Conservation (phyloP, 2,888 invertebrate species). For the Operophtera brumata region DNA sequence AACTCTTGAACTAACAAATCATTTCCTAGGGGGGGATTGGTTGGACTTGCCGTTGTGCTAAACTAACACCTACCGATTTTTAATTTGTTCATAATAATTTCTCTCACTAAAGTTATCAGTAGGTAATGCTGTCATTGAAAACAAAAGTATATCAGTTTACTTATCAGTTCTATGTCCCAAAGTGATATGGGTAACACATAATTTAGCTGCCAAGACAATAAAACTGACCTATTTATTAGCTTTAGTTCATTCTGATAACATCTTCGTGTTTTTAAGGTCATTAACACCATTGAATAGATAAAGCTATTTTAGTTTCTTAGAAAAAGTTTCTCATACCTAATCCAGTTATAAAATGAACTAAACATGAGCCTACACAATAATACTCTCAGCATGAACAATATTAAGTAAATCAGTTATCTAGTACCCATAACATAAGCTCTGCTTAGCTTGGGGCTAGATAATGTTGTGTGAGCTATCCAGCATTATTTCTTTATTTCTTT, state of each 20-base stretch:
- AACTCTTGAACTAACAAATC: no score
- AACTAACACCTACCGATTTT: no score
- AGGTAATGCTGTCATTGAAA: constrained; percentile 9
- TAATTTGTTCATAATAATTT: neutral
- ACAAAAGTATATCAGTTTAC: constrained; percentile 11
- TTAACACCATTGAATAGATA: constrained; percentile 59
- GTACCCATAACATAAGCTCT: no score
- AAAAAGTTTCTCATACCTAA: neutral
- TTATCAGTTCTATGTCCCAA: constrained; percentile 24
- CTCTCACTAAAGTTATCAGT: neutral
- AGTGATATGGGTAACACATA: constrained; percentile 45
- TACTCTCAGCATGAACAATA: no score
- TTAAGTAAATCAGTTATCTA: no score
- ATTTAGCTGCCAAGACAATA: constrained; percentile 58
- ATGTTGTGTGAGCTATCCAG: no score
- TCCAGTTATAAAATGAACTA: no score
- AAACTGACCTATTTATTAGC: constrained; percentile 73
- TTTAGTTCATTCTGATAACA: constrained; percentile 61
- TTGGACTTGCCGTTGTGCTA: no score
- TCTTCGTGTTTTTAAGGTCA: constrained; percentile 59
- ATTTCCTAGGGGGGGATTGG: no score
- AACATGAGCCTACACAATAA: no score
- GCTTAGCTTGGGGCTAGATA: no score
- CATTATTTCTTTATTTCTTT: no score
- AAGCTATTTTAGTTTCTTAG: constrained; percentile 25